Base-by-base conservation (phyloP, 2,888 invertebrate genomes). In the Pseudococcus viburni region DNA sequence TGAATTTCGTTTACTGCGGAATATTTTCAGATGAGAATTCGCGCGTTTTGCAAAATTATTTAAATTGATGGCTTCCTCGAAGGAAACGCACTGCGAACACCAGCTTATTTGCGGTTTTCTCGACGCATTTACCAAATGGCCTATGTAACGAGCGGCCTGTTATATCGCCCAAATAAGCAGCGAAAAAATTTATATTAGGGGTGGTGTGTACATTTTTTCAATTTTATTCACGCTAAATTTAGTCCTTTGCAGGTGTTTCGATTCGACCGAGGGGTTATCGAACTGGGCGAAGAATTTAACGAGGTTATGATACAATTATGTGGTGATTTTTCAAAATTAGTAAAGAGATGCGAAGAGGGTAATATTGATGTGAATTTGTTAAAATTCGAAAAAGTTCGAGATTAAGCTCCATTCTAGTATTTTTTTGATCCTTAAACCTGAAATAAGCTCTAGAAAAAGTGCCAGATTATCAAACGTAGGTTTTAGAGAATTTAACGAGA, bases 21-120 rank as follows among this genome's bases (percentile, higher is more conserved):
- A 73, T 73, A 73, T 73, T 73, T 73, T 73, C 68, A 22, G 15
- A 26, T 33, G 12, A 73, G 33, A 73, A 73, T 73, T 73, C 68
- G 68, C 68, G 33, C 68, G n/a, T 73, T 73, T 73, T 26, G 33
- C 68, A 33, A 73, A 73, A 73, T 73, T 73, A 73, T 73, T 73
- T 73, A 73, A 73, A 73, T 73, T 73, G 68, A 73, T 73, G 33
- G 68, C 68, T 73, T 73, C 68, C 68, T 33, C 68, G 33, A 12
- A 73, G 68, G 26, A 73, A 73, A 33, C 68, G 59, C 19, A 59
- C 7, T 3, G 9, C 59, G 59, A 59, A 59, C n/a, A 19, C 19
- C 59, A 59, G 59, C 59, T 59, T 59, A 22, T 33, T 73, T 73
- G 68, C 68, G 68, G 68, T 4, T 73, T 73, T 73, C 15, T 73